Percentiles rank a stretch among this genome's conserved stretches.
phyloP scores from a whole-genome alignment of 2,113 vertebrate genomes.

The Ahaetulla prasina region DNA sequence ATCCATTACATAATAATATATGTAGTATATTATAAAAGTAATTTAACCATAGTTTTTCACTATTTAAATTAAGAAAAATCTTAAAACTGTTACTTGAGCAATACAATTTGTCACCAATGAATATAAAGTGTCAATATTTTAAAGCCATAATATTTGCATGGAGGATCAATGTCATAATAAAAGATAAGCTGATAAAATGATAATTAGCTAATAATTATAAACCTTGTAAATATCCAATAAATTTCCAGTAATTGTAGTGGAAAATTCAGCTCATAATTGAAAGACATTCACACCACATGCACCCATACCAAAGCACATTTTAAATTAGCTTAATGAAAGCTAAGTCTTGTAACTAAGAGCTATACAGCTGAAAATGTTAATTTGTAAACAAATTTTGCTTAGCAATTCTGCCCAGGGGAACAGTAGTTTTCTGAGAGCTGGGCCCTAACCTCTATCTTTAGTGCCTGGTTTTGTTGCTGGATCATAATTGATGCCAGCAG shows the following conservation, averaged over 20 bases:
- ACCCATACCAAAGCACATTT: constrained; percentile 16
- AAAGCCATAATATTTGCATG: not conserved
- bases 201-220: not conserved
- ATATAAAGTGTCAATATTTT: not conserved
- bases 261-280: constrained; percentile 22
- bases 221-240: not conserved
- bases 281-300: not conserved
- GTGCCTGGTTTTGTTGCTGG: not conserved
- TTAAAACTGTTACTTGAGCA: not conserved
- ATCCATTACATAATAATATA: no score
- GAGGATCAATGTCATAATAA: not conserved
- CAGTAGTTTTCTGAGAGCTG: constrained; percentile 36
- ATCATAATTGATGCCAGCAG: not conserved
- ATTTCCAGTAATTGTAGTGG: not conserved
- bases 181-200: not conserved
- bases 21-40: not conserved
- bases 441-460: not conserved
- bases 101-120: not conserved
- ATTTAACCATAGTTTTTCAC: not conserved
- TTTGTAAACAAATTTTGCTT: constrained; percentile 52
- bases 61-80: not conserved
- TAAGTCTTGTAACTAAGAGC: constrained; percentile 23
- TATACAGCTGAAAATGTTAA: constrained; percentile 43
- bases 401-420: constrained; percentile 41
- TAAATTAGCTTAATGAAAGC: constrained; percentile 35